Evolutionary conservation across 1,140 invertebrate genomes (phyloP).

Genomic region (Drosophila willistoni): DNA sequence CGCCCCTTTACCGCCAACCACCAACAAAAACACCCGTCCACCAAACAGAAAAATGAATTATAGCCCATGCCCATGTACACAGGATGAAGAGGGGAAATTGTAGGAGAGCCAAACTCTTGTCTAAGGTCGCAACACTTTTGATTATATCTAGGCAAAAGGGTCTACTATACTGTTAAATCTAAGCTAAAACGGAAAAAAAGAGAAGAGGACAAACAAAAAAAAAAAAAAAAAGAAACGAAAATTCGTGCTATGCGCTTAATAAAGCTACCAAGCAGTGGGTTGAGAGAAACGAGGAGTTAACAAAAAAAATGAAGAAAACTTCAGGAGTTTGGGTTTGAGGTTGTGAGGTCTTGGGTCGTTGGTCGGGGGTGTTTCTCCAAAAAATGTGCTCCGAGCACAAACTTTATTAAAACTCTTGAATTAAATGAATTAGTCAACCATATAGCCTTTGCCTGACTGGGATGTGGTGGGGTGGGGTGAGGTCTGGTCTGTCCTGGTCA

Average conservation of each 20-base stretch:
- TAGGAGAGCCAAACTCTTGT: conserved; percentile 39
- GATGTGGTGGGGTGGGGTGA: conserved; percentile 21
- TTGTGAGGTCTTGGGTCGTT: background rate
- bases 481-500: conserved; percentile 8
- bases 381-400: conserved; percentile 71
- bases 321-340: conserved; percentile 30
- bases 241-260: conserved; percentile 74
- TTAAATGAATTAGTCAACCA: conserved; percentile 82
- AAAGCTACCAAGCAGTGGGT: conserved; percentile 60
- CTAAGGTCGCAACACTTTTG: conserved; percentile 69
- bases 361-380: conserved; percentile 35
- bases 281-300: background rate
- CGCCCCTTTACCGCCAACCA: background rate
- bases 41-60: conserved; percentile 68
- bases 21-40: conserved; percentile 3
- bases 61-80: conserved; percentile 61
- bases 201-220: conserved; percentile 25
- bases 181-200: conserved; percentile 38
- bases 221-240: conserved; percentile 50
- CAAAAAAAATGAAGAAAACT: background rate
- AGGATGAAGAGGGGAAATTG: conserved; percentile 15
- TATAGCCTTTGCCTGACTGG: conserved; percentile 63
- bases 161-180: conserved; percentile 37
- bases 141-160: conserved; percentile 69
- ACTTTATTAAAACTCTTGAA: conserved; percentile 82